Evolutionary conservation across 2,797 vertebrate species (phyloP), one percentile per base, ranked within the genome.

Genomic region (Halcyon smyrnensis): DNA sequence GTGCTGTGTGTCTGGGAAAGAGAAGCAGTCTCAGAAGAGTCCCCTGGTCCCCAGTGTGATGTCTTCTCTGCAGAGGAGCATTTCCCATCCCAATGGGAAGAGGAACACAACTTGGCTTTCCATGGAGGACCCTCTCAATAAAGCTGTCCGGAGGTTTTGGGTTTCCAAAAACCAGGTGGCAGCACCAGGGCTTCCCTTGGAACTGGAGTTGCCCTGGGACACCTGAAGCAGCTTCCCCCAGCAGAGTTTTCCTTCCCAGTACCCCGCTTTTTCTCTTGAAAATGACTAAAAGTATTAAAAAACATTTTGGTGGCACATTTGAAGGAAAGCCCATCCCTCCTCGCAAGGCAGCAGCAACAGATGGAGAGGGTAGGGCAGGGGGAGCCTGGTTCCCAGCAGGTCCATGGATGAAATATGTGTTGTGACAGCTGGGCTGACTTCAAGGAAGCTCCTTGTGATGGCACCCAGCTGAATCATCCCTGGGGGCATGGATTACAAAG

Each of bases 271-370:
- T 78, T 30, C n/a, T 69, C 27, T 32, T 51, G 27, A 84, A 77
- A 78, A n/a, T 19, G 1, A 39, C 27, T 34, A n/a, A 45, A 84
- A 70, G 25, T 57, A n/a, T 46, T 19, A 43, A 62, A 54, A 82
- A 41, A 12, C 1, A 0, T 41, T 77, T 74, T 48, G 7, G 43
- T 0, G 1, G 24, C 24, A 46, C 1, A 1, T 67, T 39, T 63
- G 65, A 86, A 83, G 71, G 16, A 51, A 10, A 62, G 7, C 19
- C 6, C 24, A 28, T 25, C 39, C 45, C 30, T 39, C 36, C 51
- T 71, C 50, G 53, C 32, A 16, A 15, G 21, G 51, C 63, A 88
- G 30, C 15, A 69, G 27, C 0, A 1, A 24, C 68, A 60, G 37
- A 68, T 19, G 39, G 53, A 80, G 37, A 34, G 25, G 53, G 36